Evolutionary conservation across 1,140 invertebrate genomes (phyloP).

Genomic region (Hylaeus anthracinus): DNA sequence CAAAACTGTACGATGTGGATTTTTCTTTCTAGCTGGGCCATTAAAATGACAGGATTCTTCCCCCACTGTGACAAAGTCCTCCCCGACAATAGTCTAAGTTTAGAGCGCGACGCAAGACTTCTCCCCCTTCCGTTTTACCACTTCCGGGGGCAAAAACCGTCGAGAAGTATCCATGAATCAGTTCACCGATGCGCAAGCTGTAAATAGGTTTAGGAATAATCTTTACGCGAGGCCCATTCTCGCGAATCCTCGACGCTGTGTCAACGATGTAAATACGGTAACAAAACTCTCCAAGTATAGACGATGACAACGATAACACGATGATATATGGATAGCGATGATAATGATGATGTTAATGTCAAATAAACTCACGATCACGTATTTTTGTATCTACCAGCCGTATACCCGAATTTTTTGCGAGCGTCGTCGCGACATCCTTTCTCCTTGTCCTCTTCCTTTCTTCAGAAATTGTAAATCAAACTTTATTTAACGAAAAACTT

Average conservation of each 20-base stretch:
- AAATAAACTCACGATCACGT: constrained; percentile 61
- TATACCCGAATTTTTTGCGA: not conserved
- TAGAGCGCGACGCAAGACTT: not conserved
- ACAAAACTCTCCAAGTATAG: constrained; percentile 51
- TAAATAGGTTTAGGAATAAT: constrained; percentile 54
- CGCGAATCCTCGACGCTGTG: constrained; percentile 39
- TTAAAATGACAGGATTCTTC: constrained; percentile 44
- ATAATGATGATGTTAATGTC: constrained; percentile 33
- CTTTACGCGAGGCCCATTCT: constrained; percentile 1
- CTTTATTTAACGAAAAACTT: not conserved
- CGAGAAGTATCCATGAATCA: constrained; percentile 13
- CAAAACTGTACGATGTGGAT: constrained; percentile 37
- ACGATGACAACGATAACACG: constrained; percentile 9
- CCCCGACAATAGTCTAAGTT: constrained; percentile 14
- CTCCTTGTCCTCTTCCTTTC: not conserved
- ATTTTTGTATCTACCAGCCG: constrained; percentile 40
- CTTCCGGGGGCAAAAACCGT: not conserved
- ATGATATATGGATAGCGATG: constrained; percentile 22
- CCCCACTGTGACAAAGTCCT: constrained; percentile 16
- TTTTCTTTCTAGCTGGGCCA: constrained; percentile 55
- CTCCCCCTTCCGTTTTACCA: not conserved
- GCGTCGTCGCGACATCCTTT: not conserved
- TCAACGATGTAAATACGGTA: constrained; percentile 76
- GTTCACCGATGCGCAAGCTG: constrained; percentile 37
- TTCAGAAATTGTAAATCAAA: not conserved